Evolutionary conservation across 2,113 vertebrate genomes (phyloP), one percentile per base, ranked within the genome.

Genomic region (Percina caprodes): DNA sequence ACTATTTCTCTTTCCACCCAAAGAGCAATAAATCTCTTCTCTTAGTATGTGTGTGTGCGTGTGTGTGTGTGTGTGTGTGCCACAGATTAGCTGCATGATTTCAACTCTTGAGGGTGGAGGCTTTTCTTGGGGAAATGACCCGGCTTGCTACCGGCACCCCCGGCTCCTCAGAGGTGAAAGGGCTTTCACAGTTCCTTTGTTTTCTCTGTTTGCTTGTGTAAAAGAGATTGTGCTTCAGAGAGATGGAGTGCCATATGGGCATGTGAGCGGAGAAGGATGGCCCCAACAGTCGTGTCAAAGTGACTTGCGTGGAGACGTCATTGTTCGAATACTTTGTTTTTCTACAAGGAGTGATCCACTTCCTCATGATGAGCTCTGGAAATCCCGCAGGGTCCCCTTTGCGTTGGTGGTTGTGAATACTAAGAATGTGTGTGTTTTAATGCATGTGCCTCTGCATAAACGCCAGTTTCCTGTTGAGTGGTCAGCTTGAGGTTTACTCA

Each of bases 11-110:
- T 82, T 89, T 88, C 85, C 78, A 88, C 82, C 56, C 82, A 48
- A 4, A 18, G 71, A 89, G 89, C 85, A 88, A 91, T 91, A 88
- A 85, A 90, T 94, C 86, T 88, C 71, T 46, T 86, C 77, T 88
- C 52, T 80, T 63, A 61, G 75, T 83, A 59, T 83, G 74, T 67
- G 33, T 39, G 35, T 39, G 35, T 39, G 35, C 9, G 73, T 88
- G 78, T 79, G 30, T 63, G 33, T 30, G 30, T 30, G 30, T 30
- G 30, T 30, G 74, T 88, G 78, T 81, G 77, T 85, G 80, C 33
- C 46, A 69, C 56, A 85, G 86, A 83, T 91, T 83, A 91, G 80
- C 63, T 0, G 11, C 46, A 18, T 89, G 85, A 91, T 93, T 91
- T 86, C 82, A 74, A 62, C 11, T 80, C 74, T 59, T n/a, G 0